These are phyloP conservation scores for Dasyornis broadbenti DNA, from an alignment of 2,113 vertebrate genomes.

Conservation along the genomic window DNA sequence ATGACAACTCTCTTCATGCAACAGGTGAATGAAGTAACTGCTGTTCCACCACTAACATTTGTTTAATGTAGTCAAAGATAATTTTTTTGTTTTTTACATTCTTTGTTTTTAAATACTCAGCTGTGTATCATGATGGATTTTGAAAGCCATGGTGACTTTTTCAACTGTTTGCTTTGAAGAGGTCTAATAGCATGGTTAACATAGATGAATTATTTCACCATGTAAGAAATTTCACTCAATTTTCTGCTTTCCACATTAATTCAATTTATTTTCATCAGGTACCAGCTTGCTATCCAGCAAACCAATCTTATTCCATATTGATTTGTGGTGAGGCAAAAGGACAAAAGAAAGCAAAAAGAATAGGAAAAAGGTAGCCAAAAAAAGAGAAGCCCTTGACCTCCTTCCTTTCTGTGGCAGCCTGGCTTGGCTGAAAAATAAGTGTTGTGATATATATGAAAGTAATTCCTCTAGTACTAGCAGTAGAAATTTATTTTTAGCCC, in stretches of 20 bases:
- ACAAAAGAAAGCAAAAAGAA: not conserved
- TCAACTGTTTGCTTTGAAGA: not conserved
- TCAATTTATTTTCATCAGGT: not conserved
- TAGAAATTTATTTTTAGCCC: not conserved
- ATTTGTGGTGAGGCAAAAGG: not conserved
- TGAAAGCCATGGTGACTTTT: not conserved
- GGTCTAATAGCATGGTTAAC: not conserved
- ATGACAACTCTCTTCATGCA: constrained; percentile 2
- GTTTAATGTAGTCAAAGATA: not conserved
- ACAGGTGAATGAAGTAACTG: not conserved
- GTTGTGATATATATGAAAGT: not conserved
- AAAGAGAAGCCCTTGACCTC: not conserved
- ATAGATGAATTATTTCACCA: not conserved
- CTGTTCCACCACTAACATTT: not conserved
- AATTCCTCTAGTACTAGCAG: not conserved
- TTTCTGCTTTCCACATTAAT: not conserved
- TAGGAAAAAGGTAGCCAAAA: not conserved
- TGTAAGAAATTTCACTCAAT: not conserved
- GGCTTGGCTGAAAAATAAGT: not conserved
- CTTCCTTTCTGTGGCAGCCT: not conserved
- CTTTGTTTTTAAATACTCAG: not conserved
- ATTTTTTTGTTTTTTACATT: not conserved
- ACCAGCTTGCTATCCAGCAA: not conserved
- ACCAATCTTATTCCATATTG: not conserved
- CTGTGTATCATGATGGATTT: not conserved